Evolutionary conservation across 1,140 invertebrate genomes (phyloP), one percentile per base, ranked within the genome.

Genomic region (Popillia japonica): DNA sequence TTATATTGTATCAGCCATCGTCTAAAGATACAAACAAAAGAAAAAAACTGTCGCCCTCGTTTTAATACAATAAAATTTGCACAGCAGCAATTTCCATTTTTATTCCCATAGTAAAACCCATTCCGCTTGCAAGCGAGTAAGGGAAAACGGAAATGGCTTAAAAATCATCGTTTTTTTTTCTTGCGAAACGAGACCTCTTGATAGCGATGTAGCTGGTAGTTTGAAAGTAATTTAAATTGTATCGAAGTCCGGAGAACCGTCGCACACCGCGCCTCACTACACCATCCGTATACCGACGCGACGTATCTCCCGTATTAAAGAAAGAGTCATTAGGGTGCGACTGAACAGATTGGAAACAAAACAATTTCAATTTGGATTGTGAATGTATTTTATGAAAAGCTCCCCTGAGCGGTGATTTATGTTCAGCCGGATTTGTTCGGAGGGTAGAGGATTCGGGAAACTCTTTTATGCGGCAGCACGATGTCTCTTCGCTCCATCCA

Each of bases 311-410:
- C 72, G 75, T 59, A 77, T 77, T 77, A 77, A 77, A 77, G 75
- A 64, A 77, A 77, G 27, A 34, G 75, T 77, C 75, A 77, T 77
- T 77, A 77, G 75, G 75, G 75, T 77, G 75, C 48, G 75, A 77
- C 75, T 40, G 75, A 77, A 77, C 75, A 77, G 75, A 77, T 77
- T 77, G 75, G 75, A 77, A 77, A 77, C 75, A 77, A 77, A 77
- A 77, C 75, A 77, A 77, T 77, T 77, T 77, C 75, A 77, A 77
- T 77, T 77, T 77, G 75, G 75, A 77, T 77, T 77, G 75, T 61
- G 75, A 77, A 77, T 77, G 75, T 59, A 77, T 77, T 77, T 77
- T 77, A 77, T 77, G 75, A 77, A 77, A 77, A 55, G 48, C 75
- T 77, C 75, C 75, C 75, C 75, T 44, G 59, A 77, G 75, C 75